Evolutionary conservation across 2,888 invertebrate genomes (phyloP).

Genomic region (Drosophila atripex): DNA sequence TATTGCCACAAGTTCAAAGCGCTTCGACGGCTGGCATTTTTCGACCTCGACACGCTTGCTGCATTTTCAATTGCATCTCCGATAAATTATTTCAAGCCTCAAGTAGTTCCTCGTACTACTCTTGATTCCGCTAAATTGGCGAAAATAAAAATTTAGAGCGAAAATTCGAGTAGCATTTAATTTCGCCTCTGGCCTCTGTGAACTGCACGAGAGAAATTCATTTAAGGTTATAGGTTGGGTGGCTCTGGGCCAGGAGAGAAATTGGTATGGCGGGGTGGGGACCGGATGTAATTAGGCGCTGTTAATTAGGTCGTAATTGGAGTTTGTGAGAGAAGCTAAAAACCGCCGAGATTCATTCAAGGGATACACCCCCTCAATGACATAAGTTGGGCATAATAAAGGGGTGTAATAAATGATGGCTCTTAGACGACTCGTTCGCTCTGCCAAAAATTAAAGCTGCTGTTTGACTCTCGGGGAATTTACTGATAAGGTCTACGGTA

Average conservation of each 20-base stretch:
- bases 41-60: slow-evolving; percentile 50
- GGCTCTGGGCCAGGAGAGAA: slow-evolving; percentile 7
- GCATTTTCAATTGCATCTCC: slow-evolving; percentile 76
- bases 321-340: slow-evolving; percentile 17
- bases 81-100: slow-evolving; percentile 51
- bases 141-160: slow-evolving; percentile 22
- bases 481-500: background rate
- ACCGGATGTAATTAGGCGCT: slow-evolving; percentile 36
- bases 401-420: slow-evolving; percentile 22
- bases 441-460: slow-evolving; percentile 7
- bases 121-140: slow-evolving; percentile 36
- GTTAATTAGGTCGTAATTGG: slow-evolving; percentile 44
- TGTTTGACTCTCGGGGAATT: background rate
- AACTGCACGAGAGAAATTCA: slow-evolving; percentile 46
- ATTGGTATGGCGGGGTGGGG: slow-evolving; percentile 2
- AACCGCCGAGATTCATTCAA: slow-evolving; percentile 1
- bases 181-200: slow-evolving; percentile 58
- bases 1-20: slow-evolving; percentile 74
- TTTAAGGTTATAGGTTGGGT: slow-evolving; percentile 25
- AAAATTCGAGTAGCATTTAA: slow-evolving; percentile 53
- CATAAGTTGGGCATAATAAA: slow-evolving; percentile 25
- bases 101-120: slow-evolving; percentile 16
- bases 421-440: background rate
- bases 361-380: slow-evolving; percentile 24
- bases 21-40: slow-evolving; percentile 53